A percentile compares a stretch with the other conserved stretches of the same genome.
These are phyloP conservation scores for Monochamus alternatus DNA, from an alignment of 2,888 invertebrate species.

Conservation along the genomic window DNA sequence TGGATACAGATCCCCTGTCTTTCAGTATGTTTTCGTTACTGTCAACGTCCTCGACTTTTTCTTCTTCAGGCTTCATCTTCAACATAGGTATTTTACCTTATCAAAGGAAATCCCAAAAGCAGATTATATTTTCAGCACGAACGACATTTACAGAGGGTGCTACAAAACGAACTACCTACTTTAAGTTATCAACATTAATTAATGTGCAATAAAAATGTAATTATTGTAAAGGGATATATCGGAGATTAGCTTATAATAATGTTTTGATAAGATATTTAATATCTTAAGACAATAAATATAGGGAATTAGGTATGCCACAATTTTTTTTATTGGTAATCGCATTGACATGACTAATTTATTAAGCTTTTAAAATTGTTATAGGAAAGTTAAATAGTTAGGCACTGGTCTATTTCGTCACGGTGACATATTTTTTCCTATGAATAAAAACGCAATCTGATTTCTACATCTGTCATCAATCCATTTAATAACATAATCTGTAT, in stretches of 20 bases:
- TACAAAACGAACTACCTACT: constrained; percentile 9
- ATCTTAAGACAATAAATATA: constrained; percentile 25
- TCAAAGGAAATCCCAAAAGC: neutral
- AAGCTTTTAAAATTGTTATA: neutral
- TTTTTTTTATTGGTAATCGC: neutral
- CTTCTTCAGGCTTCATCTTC: neutral
- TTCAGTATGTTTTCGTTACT: neutral
- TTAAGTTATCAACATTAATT: neutral
- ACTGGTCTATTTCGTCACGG: neutral
- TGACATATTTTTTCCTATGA: neutral
- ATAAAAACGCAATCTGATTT: neutral
- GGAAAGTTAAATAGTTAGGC: too few relatives aligned
- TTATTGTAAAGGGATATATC: constrained; percentile 13
- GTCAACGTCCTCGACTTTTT: neutral
- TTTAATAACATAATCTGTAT: too few relatives aligned
- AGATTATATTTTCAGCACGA: neutral
- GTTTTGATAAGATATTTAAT: constrained; percentile 35
- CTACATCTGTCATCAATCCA: too few relatives aligned
- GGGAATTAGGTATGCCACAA: neutral
- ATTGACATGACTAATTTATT: constrained; percentile 21
- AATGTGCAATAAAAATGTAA: constrained; percentile 18
- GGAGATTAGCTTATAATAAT: constrained; percentile 21
- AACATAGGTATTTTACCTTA: neutral
- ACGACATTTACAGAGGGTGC: neutral
- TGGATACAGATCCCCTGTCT: neutral